Evolutionary conservation across 2,888 invertebrate genomes (phyloP).

Genomic region (Eugnorisma glareosa): DNA sequence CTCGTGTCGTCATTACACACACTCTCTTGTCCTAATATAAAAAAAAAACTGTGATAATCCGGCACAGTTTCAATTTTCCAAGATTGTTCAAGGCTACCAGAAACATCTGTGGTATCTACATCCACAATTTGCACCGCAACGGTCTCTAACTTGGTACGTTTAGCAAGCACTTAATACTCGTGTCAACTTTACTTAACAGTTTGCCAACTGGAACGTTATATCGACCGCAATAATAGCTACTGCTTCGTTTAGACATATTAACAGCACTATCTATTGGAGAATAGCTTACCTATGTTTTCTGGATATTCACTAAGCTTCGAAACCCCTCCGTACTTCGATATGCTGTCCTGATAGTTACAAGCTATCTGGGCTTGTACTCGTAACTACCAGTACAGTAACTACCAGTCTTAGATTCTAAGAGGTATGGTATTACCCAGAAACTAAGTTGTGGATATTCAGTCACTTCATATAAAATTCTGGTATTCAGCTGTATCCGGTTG

Average conservation of each 20-base stretch:
- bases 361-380: too few relatives aligned
- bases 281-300: background rate
- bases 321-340: background rate
- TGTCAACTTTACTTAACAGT: constrained; percentile 32
- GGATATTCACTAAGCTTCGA: background rate
- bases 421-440: too few relatives aligned
- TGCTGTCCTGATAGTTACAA: too few relatives aligned
- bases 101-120: constrained; percentile 26
- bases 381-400: too few relatives aligned
- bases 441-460: too few relatives aligned
- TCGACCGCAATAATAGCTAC: background rate
- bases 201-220: constrained; percentile 29
- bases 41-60: constrained; percentile 13
- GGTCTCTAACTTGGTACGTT: constrained; percentile 25
- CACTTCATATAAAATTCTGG: background rate
- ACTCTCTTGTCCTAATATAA: background rate
- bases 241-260: background rate
- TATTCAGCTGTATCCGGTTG: background rate
- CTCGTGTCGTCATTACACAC: too few relatives aligned
- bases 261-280: background rate
- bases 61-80: constrained; percentile 3
- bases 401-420: background rate
- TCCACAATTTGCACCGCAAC: constrained; percentile 42
- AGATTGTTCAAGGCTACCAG: constrained; percentile 28
- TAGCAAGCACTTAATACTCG: constrained; percentile 25